These are phyloP conservation scores for Pelecanoides urinatrix DNA, from an alignment of 2,113 vertebrate genomes.

Conservation along the genomic window DNA sequence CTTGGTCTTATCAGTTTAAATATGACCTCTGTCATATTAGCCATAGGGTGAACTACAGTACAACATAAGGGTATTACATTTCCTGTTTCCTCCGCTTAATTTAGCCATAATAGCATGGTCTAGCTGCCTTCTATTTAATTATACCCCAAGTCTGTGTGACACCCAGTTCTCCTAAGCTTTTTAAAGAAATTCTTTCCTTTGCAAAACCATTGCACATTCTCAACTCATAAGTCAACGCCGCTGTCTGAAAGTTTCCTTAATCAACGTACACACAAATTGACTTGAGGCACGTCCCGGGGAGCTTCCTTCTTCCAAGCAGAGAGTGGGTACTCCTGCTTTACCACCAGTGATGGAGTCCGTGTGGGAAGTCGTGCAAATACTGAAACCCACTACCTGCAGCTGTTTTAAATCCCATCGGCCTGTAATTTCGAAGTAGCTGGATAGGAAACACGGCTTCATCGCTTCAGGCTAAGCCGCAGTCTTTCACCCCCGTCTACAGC, in stretches of 20 bases:
- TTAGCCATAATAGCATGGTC: background rate
- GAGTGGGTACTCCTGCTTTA: background rate
- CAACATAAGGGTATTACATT: background rate
- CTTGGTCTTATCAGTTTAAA: background rate
- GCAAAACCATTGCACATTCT: background rate
- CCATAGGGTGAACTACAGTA: background rate
- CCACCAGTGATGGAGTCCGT: accelerated
- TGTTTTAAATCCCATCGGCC: background rate
- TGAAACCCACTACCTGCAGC: background rate
- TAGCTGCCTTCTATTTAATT: background rate
- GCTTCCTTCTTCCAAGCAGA: background rate
- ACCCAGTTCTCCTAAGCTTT: background rate
- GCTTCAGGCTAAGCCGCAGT: background rate
- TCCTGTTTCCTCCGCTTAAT: background rate
- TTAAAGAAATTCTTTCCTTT: background rate
- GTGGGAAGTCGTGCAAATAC: background rate
- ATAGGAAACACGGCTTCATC: background rate
- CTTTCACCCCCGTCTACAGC: no score
- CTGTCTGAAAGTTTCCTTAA: background rate
- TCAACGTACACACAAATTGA: accelerated
- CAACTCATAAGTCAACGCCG: background rate
- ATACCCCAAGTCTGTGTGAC: background rate
- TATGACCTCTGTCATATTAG: background rate
- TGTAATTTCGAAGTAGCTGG: background rate
- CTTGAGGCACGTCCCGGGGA: accelerated